Evolutionary conservation across 2,797 vertebrate species (phyloP).

Genomic region (Eulemur coronatus): DNA sequence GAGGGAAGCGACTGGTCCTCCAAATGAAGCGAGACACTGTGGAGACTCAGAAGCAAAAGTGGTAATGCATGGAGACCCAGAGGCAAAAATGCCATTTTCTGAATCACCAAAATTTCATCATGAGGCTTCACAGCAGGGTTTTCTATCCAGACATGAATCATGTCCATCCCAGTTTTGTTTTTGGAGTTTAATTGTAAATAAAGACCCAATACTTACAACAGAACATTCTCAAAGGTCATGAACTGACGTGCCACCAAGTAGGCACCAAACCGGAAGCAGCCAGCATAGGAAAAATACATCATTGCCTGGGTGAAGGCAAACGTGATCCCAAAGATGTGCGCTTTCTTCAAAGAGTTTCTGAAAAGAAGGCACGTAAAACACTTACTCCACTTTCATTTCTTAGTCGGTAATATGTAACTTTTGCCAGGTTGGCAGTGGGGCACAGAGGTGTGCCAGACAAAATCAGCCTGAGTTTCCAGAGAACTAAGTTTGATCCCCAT

Average conservation of each 20-base stretch:
- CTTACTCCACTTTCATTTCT: not conserved
- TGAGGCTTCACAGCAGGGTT: not conserved
- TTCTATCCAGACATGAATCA: not conserved
- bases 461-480: not conserved
- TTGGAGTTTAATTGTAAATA: not conserved
- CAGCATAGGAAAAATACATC: constrained; percentile 96
- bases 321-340: constrained; percentile 92
- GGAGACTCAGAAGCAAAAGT: not conserved
- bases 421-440: not conserved
- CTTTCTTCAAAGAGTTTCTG: constrained; percentile 94
- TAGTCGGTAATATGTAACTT: not conserved
- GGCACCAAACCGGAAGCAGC: constrained; percentile 94
- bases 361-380: constrained; percentile 59
- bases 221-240: constrained; percentile 87
- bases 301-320: constrained; percentile 94
- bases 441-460: not conserved
- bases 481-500: not conserved
- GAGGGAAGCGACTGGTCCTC: not conserved
- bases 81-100: not conserved
- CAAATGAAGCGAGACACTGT: not conserved
- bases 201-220: constrained; percentile 90
- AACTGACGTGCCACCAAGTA: constrained; percentile 87
- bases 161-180: not conserved
- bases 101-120: not conserved
- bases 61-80: not conserved